Base-by-base conservation (phyloP, 2,888 invertebrate species). In the Aquatica leii region DNA sequence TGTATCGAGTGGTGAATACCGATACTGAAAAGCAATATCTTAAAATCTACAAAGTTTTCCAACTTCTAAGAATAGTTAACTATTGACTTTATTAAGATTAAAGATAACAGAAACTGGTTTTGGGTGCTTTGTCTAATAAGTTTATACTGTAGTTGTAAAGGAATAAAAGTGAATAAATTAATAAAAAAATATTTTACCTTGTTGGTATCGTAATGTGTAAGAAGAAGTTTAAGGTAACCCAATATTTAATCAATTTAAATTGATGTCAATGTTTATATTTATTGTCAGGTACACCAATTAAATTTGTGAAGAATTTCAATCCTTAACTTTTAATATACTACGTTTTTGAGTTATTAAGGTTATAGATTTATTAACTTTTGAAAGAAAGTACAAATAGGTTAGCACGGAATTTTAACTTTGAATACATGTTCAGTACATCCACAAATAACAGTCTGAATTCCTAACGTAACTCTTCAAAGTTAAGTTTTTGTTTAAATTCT, bases 391-490 rank as follows among this genome's bases (percentile, higher is more conserved):
- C 24, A 24, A n/a, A n/a, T n/a, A n/a, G n/a, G n/a, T n/a, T 24
- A 4, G 24, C 24, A 24, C 24, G 24, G 24, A 24, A 24, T 24
- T 24, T 24, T 24, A 6, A 24, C 24, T 24, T 24, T 24, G 6
- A 24, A 24, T 4, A 24, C 24, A 11, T 46, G 20, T 18, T 8
- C 37, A 52, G 14, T 51, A 46, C 21, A 49, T 21, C 40, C 59
- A 53, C 48, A 50, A 61, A 52, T 58, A 62, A 53, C 67, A 70
- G 65, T 70, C 65, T 62, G 69, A 67, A 69, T 70, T 70, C 69
- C 66, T 67, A 64, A 58, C 66, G 64, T 65, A 62, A 59, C 63
- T 67, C 66, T 65, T 57, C 61, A 66, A 60, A 62, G 66, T 66
- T 66, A 52, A 63, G 65, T 66, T 69, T 64, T 65, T 67, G 69